Conservation (phyloP, 2,113 vertebrate species). For the Mobula hypostoma region DNA sequence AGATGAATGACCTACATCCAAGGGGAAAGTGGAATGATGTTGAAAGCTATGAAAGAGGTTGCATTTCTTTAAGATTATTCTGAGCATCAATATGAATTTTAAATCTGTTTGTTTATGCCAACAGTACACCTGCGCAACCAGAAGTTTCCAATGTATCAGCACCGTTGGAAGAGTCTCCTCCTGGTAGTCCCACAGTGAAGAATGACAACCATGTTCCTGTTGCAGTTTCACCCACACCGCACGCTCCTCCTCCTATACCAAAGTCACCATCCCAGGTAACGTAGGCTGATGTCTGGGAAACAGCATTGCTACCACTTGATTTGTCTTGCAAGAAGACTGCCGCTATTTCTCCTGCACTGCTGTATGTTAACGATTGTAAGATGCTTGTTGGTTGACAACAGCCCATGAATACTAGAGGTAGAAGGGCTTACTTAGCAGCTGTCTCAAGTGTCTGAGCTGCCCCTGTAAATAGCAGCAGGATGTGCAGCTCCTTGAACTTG, state of each 20-base stretch:
- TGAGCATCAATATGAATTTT: too few species aligned
- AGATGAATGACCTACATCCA: too few species aligned
- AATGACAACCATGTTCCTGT: slow-evolving; percentile 74
- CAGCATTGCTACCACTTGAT: neutral
- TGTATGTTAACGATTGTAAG: neutral
- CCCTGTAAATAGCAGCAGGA: too few species aligned
- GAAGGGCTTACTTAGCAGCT: neutral
- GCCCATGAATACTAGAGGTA: neutral
- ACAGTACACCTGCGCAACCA: slow-evolving; percentile 58
- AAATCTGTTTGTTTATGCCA: slow-evolving; percentile 38
- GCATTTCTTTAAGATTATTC: too few species aligned
- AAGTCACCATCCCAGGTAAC: slow-evolving; percentile 94
- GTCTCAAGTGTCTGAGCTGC: too few species aligned
- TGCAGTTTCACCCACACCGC: slow-evolving; percentile 57
- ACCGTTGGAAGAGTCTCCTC: slow-evolving; percentile 61
- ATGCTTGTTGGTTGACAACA: neutral
- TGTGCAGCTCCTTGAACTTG: too few species aligned
- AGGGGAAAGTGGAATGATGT: too few species aligned
- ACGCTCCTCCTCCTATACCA: slow-evolving; percentile 68
- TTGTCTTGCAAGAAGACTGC: neutral
- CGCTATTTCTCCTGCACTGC: neutral
- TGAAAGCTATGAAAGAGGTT: too few species aligned
- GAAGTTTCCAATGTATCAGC: slow-evolving; percentile 62
- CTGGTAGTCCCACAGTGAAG: slow-evolving; percentile 60
- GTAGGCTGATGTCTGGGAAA: neutral